Evolutionary conservation across 2,113 vertebrate species (phyloP).

Genomic region (Numenius arquata): DNA sequence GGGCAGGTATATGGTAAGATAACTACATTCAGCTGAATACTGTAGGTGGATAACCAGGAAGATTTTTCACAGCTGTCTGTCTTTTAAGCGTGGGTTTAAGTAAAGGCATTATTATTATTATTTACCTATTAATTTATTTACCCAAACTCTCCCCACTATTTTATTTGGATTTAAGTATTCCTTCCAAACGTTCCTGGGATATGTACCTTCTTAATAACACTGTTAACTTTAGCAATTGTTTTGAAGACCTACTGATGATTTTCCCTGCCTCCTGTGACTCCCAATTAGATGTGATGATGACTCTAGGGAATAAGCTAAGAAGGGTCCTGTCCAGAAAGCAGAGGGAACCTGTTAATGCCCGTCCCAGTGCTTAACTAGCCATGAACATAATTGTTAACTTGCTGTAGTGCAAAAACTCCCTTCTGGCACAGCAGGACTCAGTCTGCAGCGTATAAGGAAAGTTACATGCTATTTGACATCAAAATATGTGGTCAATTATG

Average conservation of each 20-base stretch:
- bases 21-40: background rate
- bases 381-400: background rate
- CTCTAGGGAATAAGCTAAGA: background rate
- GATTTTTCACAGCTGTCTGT: background rate
- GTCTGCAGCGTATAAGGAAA: background rate
- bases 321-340: background rate
- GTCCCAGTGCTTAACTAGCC: background rate
- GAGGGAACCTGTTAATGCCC: slow-evolving; percentile 19
- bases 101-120: background rate
- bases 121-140: background rate
- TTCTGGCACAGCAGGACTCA: background rate
- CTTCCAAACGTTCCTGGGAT: background rate
- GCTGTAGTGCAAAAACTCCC: background rate
- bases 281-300: background rate
- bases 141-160: background rate
- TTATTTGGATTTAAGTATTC: background rate
- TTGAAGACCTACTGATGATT: background rate
- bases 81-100: background rate
- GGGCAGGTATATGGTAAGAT: background rate
- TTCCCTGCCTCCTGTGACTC: background rate
- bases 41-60: background rate
- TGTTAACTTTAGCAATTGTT: background rate
- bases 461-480: background rate
- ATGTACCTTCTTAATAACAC: background rate
- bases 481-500: background rate